Evolutionary conservation across 64 coral and sea anemone species (phyloP), one percentile per base, ranked within the genome.

Genomic region (Montipora foliosa): DNA sequence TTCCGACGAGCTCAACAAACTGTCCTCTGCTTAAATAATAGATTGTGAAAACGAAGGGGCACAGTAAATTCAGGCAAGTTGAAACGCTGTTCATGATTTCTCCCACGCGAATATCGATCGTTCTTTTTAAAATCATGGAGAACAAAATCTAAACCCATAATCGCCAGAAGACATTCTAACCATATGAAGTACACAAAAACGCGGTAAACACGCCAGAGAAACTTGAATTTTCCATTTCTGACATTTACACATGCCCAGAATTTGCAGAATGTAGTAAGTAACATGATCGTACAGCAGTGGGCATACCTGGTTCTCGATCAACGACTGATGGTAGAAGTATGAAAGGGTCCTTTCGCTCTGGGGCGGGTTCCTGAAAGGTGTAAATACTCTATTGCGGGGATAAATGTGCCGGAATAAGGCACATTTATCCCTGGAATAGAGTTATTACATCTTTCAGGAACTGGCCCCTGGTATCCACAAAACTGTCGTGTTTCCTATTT

Each of bases 1-100:
- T 91, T 91, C 16, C 21, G 24, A 95, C 82, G 0, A 95, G 75
- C 14, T 95, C 89, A 4, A 76, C 89, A 79, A 84, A 95, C 51
- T 95, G 94, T 8, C 94, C 94, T 44, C 67, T 61, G 1, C 87
- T 92, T 67, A 95, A 95, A 79, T 95, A 95, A 79, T 87, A 91
- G 14, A 81, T 1, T 45, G 89, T 87, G 62, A 92, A 95, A 8
- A 95, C 60, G 44, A 87, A 95, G 3, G 94, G 94, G 8, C 94
- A 95, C 8, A 95, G 50, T 37, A 95, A 88, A 57, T 87, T 84
- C 0, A 95, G 13, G 29, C 94, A 95, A 62, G 94, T 95, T 3
- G 79, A 37, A 59, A 91, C 22, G 7, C 94, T 95, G 67, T 95
- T 95, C 24, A 87, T 20, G 14, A 95, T 87, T 61, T 95, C 94